A percentile compares a stretch with the other conserved stretches of the same genome.
Evolutionary conservation across 2,797 vertebrate genomes (phyloP).

Genomic region (Limosa lapponica): DNA sequence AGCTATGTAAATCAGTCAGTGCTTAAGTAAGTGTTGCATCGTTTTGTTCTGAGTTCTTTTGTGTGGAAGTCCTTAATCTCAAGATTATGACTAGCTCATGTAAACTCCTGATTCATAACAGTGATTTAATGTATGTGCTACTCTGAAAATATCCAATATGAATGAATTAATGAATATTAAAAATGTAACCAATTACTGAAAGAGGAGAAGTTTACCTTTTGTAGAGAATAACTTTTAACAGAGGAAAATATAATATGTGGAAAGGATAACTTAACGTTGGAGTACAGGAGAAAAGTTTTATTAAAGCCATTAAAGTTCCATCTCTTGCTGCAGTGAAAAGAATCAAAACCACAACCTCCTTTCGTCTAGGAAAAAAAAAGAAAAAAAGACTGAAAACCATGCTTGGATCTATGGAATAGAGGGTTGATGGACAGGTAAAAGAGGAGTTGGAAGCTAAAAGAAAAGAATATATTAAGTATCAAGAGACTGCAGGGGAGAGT

Average conservation of each 20-base stretch:
- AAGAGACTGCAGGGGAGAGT: conserved; percentile 35
- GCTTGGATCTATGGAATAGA: conserved; percentile 52
- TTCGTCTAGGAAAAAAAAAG: conserved; percentile 63
- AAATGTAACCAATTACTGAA: background rate
- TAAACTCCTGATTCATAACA: background rate
- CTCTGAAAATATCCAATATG: background rate
- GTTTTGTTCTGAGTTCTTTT: background rate
- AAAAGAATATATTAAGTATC: conserved; percentile 54
- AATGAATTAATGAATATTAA: background rate
- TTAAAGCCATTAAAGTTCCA: conserved; percentile 63
- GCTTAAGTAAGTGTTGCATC: background rate
- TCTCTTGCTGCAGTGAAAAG: conserved; percentile 54
- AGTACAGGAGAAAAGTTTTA: conserved; percentile 62
- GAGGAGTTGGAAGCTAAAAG: conserved; percentile 61
- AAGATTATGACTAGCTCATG: background rate
- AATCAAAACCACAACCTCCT: conserved; percentile 58
- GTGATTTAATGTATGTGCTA: background rate
- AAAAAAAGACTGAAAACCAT: conserved; percentile 41
- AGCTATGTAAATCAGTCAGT: background rate
- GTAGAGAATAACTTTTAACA: conserved; percentile 4
- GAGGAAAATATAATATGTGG: background rate
- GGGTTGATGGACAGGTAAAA: conserved; percentile 73
- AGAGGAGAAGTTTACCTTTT: background rate
- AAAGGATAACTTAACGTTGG: conserved; percentile 26
- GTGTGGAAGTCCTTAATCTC: background rate